Conservation (phyloP, 2,888 invertebrate species). For the Axea sp. region DNA sequence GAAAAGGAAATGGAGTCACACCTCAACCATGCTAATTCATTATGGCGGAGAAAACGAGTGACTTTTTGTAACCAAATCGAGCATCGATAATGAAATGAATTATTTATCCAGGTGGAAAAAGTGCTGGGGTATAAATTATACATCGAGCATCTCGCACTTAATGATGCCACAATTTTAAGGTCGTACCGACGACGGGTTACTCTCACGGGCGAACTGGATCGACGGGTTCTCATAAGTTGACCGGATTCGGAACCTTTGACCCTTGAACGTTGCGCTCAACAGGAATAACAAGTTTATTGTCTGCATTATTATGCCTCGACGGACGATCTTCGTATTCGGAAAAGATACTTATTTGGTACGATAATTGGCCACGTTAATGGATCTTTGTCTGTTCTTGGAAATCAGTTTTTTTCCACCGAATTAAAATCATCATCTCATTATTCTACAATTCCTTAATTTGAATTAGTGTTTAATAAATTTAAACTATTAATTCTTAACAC, state of each 20-base stretch:
- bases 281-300: slow-evolving; percentile 59
- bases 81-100: slow-evolving; percentile 54
- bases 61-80: slow-evolving; percentile 46
- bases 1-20: slow-evolving; percentile 59
- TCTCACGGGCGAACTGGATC: slow-evolving; percentile 69
- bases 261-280: slow-evolving; percentile 56
- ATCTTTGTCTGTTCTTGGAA: slow-evolving; percentile 5
- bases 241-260: slow-evolving; percentile 72
- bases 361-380: slow-evolving; percentile 21
- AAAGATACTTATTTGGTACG: slow-evolving; percentile 30
- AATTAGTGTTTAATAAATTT: no score
- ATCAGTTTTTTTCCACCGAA: no score
- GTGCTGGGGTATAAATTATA: slow-evolving; percentile 49
- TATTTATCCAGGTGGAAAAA: slow-evolving; percentile 50
- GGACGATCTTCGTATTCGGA: slow-evolving; percentile 27
- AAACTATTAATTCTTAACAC: no score
- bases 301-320: slow-evolving; percentile 35
- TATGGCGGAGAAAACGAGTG: slow-evolving; percentile 23
- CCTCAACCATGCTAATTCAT: slow-evolving; percentile 48
- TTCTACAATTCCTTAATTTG: no score
- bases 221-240: slow-evolving; percentile 71
- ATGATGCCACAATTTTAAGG: slow-evolving; percentile 69
- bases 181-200: slow-evolving; percentile 68
- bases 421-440: no score
- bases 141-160: slow-evolving; percentile 41